phyloP scores from a whole-genome alignment of 2,113 vertebrate species.

The Pontoporia blainvillei region DNA sequence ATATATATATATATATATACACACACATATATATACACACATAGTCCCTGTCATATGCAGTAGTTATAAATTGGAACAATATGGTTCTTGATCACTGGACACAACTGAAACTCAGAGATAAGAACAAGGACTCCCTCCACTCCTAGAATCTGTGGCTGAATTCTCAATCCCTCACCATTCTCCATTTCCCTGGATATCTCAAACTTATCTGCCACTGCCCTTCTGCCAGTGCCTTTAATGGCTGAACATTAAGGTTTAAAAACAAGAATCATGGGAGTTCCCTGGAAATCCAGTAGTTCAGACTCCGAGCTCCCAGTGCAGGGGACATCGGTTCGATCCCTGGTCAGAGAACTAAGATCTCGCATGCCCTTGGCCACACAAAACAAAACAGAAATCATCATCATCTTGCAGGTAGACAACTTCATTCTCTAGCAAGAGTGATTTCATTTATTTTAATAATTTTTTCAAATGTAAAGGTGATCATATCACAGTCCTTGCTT shows the following conservation, averaged over 20 bases:
- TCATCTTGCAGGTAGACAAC: background rate
- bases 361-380: background rate
- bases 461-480: background rate
- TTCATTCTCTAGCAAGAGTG: background rate
- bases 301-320: background rate
- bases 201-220: background rate
- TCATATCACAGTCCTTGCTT: background rate
- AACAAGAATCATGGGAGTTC: background rate
- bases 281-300: background rate
- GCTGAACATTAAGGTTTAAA: background rate
- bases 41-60: background rate
- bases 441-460: background rate
- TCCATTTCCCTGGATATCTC: background rate
- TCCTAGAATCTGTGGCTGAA: background rate
- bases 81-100: background rate
- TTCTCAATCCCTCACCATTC: background rate
- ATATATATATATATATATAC: background rate
- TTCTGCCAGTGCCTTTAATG: background rate
- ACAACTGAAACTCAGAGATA: background rate
- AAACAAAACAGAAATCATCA: background rate
- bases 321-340: background rate
- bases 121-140: background rate
- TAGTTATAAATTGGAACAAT: background rate
- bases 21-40: too few relatives aligned
- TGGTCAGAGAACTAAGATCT: background rate